Base-by-base conservation (phyloP, 2,888 invertebrate species). In the Chalcis sispes region DNA sequence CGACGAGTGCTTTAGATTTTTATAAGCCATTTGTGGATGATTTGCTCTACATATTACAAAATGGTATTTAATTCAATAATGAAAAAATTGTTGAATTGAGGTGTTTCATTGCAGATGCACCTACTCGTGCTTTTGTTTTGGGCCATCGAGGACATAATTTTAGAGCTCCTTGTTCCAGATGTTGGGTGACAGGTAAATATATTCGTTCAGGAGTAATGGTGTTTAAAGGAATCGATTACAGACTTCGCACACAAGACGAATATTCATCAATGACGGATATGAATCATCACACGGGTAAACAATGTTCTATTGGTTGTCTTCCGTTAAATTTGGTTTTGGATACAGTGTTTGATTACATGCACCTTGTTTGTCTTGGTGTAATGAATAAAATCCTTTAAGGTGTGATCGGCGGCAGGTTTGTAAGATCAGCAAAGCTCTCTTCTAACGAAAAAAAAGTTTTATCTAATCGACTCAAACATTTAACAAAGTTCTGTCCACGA, bases 321-420 rank as follows among this genome's bases (percentile, higher is more conserved):
- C 48, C 59, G 29, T 27, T 72, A 10, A 29, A 54, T 32, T 8
- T 64, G 1, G 54, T 72, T 64, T 52, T 56, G 2, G 20, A 66
- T 3, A 29, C 36, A 20, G 58, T 58, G 18, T 64, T 65, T 48
- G 72, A 73, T 8, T 73, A 73, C n/a, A 65, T 72, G 64, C 72
- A 72, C 46, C 58, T 58, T 25, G 58, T 58, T 5, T 65, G 64
- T 29, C 15, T 71, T 3, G 71, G 71, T 20, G n/a, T 64, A 1
- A 65, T 50, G 50, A 52, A 52, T 32, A 65, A 65, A 32, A 50
- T 65, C 20, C 13, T 65, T 1, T 52, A 65, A 65, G 65, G 8
- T 8, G 1, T 50, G 0, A 27, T 42, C 10, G 67, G 56, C 27
- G 67, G 67, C 3, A 67, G 15, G 7, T 67, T n/a, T 48, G 5